These are phyloP conservation scores for Neotoxoptera formosana DNA, from an alignment of 1,140 invertebrate genomes.

Conservation along the genomic window DNA sequence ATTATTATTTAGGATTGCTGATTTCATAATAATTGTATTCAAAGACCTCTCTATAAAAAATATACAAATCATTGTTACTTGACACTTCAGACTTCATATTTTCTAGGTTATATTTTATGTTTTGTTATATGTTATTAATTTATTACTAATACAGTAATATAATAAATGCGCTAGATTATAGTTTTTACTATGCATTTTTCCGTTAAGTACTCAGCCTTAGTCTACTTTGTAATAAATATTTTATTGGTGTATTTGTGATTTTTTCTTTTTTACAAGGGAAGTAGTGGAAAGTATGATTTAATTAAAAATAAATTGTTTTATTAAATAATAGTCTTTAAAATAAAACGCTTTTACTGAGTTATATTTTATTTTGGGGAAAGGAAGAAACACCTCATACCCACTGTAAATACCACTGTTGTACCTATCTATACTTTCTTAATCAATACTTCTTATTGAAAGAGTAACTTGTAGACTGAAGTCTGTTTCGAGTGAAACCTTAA, in stretches of 20 bases:
- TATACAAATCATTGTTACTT: not conserved
- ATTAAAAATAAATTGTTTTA: not conserved
- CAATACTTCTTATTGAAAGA: not conserved
- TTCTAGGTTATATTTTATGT: not conserved
- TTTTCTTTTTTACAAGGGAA: not conserved
- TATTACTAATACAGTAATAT: not conserved
- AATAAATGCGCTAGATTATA: not conserved
- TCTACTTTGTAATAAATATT: not conserved
- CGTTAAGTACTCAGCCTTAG: not conserved
- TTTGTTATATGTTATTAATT: not conserved
- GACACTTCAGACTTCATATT: not conserved
- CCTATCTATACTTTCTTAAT: not conserved
- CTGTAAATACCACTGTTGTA: not conserved
- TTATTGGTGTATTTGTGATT: not conserved
- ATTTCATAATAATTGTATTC: not conserved
- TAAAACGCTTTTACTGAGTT: not conserved
- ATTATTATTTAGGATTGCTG: no score
- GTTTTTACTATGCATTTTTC: not conserved
- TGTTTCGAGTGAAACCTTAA: not conserved
- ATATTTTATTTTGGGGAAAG: not conserved
- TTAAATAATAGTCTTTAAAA: not conserved
- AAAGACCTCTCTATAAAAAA: not conserved
- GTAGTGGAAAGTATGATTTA: not conserved
- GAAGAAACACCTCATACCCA: not conserved
- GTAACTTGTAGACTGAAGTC: not conserved